Conservation (phyloP, 1,140 invertebrate genomes). For the Lanistes nyassanus region DNA sequence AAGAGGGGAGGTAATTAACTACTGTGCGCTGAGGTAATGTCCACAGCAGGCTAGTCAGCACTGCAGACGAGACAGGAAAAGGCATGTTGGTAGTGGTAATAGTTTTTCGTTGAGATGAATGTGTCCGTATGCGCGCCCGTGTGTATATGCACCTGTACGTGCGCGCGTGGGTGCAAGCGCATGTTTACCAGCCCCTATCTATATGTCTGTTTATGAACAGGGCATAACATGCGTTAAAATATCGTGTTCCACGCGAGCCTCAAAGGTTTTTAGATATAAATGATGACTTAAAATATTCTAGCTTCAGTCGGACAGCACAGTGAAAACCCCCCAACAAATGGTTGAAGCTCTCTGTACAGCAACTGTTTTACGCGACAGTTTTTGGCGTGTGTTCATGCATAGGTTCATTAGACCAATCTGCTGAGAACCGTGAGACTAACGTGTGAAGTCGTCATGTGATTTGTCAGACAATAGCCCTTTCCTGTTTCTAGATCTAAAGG, state of each 20-base stretch:
- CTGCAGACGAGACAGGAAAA: not conserved
- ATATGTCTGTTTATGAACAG: not conserved
- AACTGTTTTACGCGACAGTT: too few relatives aligned
- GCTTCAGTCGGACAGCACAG: not conserved
- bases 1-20: not conserved
- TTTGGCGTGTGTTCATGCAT: too few relatives aligned
- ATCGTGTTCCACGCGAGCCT: not conserved
- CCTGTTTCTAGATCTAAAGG: too few relatives aligned
- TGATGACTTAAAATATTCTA: not conserved
- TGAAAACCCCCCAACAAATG: too few relatives aligned
- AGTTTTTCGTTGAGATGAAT: not conserved
- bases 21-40: not conserved
- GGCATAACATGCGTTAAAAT: not conserved
- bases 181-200: not conserved
- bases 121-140: constrained; percentile 1
- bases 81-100: too few relatives aligned
- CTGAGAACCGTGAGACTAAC: too few relatives aligned
- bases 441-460: too few relatives aligned
- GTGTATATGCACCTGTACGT: constrained; percentile 1
- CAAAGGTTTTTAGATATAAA: not conserved
- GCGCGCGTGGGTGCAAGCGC: not conserved
- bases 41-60: not conserved
- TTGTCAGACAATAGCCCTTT: too few relatives aligned
- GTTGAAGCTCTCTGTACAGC: too few relatives aligned
- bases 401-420: too few relatives aligned